These are phyloP conservation scores for Hesperia comma DNA, from an alignment of 2,888 invertebrate species.

Conservation along the genomic window DNA sequence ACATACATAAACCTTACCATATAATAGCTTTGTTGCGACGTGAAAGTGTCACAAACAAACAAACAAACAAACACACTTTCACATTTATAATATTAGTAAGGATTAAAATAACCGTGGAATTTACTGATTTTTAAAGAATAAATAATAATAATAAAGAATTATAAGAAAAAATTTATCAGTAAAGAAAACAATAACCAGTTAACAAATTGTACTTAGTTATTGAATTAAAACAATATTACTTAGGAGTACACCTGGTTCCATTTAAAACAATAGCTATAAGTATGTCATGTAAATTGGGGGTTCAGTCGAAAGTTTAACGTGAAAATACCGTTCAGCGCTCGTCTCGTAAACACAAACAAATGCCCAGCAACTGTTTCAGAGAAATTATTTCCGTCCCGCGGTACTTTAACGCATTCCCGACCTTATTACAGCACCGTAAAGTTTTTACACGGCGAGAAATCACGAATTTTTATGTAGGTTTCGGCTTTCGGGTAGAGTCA, in stretches of 20 bases:
- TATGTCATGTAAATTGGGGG: slow-evolving; percentile 10
- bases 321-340: slow-evolving; percentile 8
- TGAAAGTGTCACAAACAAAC: too few species aligned
- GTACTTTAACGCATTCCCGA: slow-evolving; percentile 9
- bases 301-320: slow-evolving; percentile 18
- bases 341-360: slow-evolving; percentile 42
- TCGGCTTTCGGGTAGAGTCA: slow-evolving; percentile 26
- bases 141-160: too few species aligned
- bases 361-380: slow-evolving; percentile 42
- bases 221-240: too few species aligned
- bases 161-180: too few species aligned
- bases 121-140: too few species aligned
- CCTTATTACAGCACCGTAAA: slow-evolving; percentile 12
- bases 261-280: slow-evolving; percentile 17
- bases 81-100: too few species aligned
- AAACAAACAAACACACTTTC: too few species aligned
- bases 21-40: too few species aligned
- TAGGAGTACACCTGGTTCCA: slow-evolving; percentile 2
- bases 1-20: too few species aligned
- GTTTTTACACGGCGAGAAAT: background rate
- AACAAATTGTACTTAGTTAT: too few species aligned
- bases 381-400: slow-evolving; percentile 44
- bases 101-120: too few species aligned
- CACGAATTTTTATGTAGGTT: slow-evolving; percentile 32
- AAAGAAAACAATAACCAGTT: too few species aligned